A percentile compares a stretch with the other conserved stretches of the same genome.
Evolutionary conservation across 2,888 invertebrate genomes (phyloP).

Genomic region (Ferdinandea cuprea): DNA sequence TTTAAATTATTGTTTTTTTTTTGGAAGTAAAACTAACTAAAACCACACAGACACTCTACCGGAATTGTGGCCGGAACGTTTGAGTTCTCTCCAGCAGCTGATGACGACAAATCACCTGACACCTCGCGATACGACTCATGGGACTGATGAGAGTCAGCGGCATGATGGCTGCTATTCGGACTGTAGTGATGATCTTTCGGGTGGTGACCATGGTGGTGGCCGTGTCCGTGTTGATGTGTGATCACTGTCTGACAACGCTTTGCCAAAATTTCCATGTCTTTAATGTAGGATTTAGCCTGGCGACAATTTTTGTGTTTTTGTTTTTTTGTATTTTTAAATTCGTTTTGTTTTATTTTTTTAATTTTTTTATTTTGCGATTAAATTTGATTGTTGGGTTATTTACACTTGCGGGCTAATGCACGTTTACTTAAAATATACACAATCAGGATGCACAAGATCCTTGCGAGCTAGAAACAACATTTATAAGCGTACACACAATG

Average conservation of each 20-base stretch:
- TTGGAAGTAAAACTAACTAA: constrained; percentile 57
- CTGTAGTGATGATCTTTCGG: constrained; percentile 78
- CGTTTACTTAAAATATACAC: constrained; percentile 37
- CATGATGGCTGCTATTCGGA: constrained; percentile 78
- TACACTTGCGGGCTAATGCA: constrained; percentile 57
- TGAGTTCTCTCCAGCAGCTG: constrained; percentile 58
- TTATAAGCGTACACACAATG: constrained; percentile 64
- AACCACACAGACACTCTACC: constrained; percentile 81
- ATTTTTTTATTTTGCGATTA: constrained; percentile 28
- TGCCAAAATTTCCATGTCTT: constrained; percentile 81
- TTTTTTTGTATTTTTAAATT: constrained; percentile 30
- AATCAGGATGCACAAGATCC: constrained; percentile 64
- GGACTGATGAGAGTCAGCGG: constrained; percentile 77
- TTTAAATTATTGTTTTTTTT: constrained; percentile 5
- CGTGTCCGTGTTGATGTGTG: constrained; percentile 79
- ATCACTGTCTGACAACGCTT: constrained; percentile 81
- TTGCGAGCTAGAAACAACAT: constrained; percentile 60
- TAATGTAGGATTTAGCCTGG: constrained; percentile 81
- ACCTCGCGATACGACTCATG: constrained; percentile 83
- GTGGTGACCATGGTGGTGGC: constrained; percentile 75
- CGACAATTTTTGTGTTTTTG: constrained; percentile 64
- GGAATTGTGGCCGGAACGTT: constrained; percentile 81
- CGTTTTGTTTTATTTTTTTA: constrained; percentile 33
- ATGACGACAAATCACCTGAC: constrained; percentile 76
- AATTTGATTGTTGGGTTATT: constrained; percentile 63